Percentiles rank a stretch among this genome's conserved stretches.
Conservation (phyloP, 1,140 invertebrate species). For the Neotoxoptera formosana region DNA sequence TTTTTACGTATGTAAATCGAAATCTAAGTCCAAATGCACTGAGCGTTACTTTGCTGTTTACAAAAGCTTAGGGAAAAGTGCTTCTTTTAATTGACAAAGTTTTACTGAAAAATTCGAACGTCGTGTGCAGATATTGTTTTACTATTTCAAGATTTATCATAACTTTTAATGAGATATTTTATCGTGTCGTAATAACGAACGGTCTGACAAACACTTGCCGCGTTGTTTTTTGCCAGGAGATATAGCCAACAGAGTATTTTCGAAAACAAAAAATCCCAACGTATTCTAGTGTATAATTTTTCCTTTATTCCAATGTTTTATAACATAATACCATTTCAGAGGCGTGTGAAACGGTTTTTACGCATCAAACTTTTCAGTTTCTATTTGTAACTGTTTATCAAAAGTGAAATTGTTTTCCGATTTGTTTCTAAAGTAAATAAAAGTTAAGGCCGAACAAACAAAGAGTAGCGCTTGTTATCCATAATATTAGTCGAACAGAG, state of each 20-base stretch:
- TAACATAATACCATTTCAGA: neutral
- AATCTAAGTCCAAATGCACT: neutral
- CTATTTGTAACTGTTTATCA: neutral
- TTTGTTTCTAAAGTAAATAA: slow-evolving; percentile 55
- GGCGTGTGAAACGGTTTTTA: slow-evolving; percentile 9
- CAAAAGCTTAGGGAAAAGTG: neutral
- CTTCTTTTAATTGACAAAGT: slow-evolving; percentile 31
- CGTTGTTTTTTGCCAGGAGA: neutral
- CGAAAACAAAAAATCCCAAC: neutral
- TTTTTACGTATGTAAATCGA: neutral
- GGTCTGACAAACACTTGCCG: neutral
- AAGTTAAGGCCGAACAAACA: slow-evolving; percentile 33
- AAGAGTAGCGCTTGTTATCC: slow-evolving; percentile 42
- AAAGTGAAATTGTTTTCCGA: slow-evolving; percentile 45
- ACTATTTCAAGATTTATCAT: neutral
- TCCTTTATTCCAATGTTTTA: neutral
- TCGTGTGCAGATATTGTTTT: neutral
- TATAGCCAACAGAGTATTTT: neutral
- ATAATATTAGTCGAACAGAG: slow-evolving; percentile 24
- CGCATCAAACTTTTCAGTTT: neutral
- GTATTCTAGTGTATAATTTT: neutral
- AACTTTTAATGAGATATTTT: slow-evolving; percentile 38
- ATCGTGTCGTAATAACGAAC: neutral
- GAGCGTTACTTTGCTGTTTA: neutral
- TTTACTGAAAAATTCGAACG: neutral